Conservation (phyloP, 1,140 invertebrate genomes). For the Pseudomyrmex flavicornis region DNA sequence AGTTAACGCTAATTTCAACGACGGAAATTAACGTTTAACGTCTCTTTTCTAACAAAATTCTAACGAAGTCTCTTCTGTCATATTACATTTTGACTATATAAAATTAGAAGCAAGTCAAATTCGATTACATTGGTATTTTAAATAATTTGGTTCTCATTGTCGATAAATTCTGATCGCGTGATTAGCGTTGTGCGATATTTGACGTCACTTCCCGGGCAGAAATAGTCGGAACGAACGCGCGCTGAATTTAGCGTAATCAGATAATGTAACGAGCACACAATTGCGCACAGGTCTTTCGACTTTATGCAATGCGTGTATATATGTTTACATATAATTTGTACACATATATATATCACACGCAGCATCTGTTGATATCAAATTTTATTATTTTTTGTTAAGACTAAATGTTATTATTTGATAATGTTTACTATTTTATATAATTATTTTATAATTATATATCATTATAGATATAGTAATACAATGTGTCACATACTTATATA, state of each 20-base stretch:
- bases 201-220: conserved; percentile 72
- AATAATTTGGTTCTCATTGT: background rate
- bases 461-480: no score
- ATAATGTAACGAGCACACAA: conserved; percentile 63
- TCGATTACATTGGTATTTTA: no score
- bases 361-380: conserved; percentile 48
- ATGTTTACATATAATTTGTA: background rate
- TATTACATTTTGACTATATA: no score
- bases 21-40: no score
- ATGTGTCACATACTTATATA: no score
- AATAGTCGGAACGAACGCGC: conserved; percentile 60
- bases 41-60: no score
- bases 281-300: conserved; percentile 49
- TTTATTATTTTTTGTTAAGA: background rate
- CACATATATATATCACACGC: background rate
- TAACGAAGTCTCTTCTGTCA: no score
- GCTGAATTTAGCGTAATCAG: conserved; percentile 73
- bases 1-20: background rate
- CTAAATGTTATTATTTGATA: no score
- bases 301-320: conserved; percentile 49
- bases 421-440: no score
- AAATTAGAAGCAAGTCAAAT: no score
- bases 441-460: no score
- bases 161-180: conserved; percentile 49
- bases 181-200: conserved; percentile 47